phyloP scores from a whole-genome alignment of 2,797 vertebrate genomes.

The Schizopygopsis pylzovi region DNA sequence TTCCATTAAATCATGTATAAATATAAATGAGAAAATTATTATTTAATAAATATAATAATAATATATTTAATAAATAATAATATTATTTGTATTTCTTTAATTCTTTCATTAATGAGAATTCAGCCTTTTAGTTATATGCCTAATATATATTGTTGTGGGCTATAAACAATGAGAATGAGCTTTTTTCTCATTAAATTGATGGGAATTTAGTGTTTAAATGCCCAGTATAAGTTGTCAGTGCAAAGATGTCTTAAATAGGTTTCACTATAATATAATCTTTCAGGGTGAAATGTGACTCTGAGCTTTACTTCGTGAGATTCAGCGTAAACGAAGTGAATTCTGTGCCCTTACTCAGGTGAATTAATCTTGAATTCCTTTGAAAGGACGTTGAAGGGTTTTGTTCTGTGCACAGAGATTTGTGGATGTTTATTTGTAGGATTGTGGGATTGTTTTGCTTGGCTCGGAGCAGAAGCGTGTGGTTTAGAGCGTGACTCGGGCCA shows the following conservation, averaged over 20 bases:
- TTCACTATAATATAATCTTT: not conserved
- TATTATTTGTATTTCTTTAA: not conserved
- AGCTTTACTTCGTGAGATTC: not conserved
- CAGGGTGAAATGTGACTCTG: not conserved
- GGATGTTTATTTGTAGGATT: constrained; percentile 14
- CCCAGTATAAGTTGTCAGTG: not conserved
- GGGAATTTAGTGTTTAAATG: not conserved
- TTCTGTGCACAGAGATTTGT: constrained; percentile 14
- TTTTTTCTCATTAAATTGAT: not conserved
- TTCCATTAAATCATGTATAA: not conserved
- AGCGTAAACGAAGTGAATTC: not conserved
- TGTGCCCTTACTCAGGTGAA: constrained; percentile 4
- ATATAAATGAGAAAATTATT: too few relatives aligned
- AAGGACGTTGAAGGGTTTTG: not conserved
- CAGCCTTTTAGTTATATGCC: not conserved
- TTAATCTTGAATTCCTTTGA: not conserved
- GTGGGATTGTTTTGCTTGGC: constrained; percentile 13
- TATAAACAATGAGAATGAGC: not conserved
- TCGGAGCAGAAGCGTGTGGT: constrained; percentile 16
- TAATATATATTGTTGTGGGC: not conserved
- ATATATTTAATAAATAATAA: too few relatives aligned
- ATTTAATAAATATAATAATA: too few relatives aligned
- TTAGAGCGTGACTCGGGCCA: constrained; percentile 24
- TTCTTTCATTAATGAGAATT: not conserved
- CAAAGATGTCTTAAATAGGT: not conserved